Evolutionary conservation across 2,888 invertebrate species (phyloP), one percentile per base, ranked within the genome.

Genomic region (Myathropa florea): DNA sequence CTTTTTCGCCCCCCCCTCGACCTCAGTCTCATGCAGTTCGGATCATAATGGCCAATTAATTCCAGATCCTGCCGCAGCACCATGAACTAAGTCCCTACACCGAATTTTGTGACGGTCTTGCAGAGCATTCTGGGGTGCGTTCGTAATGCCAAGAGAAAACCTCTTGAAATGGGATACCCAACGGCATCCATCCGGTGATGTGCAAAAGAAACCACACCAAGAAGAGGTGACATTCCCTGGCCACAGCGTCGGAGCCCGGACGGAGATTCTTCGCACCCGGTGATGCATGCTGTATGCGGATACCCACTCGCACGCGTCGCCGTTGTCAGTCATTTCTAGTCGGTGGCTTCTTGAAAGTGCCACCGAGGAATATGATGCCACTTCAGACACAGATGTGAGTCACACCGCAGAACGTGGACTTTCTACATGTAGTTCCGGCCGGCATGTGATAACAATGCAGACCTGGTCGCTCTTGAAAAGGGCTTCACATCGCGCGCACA

Each of bases 1-100:
- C 73, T 76, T 68, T 33, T 30, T 10, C 60, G 7, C 10, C n/a
- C n/a, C 9, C 6, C 3, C 4, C 18, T 0, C 30, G 1, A 21
- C 7, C 28, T 60, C 28, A 36, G 53, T 53, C 82, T 30, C 63
- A 68, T 72, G 39, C 59, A 64, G 59, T 64, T 18, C 68, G 57
- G 78, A 68, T 68, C 72, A 68, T 68, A 78, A 64, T 68, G 68
- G 63, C 68, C 57, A 73, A 79, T 83, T 83, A 83, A 79, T 83
- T 79, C 46, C 55, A 60, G 59, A 68, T 72, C 46, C 67, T 10
- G 23, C 28, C 53, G 28, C 71, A 61, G 21, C 10, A 28, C 9
- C 53, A 71, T 55, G 39, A 33, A 72, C 55, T 67, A 67, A 72
- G 39, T 61, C 36, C 57, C 33, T 71, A 30, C n/a, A n/a, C n/a